A percentile compares a stretch with the other conserved stretches of the same genome.
These are phyloP conservation scores for Orycteropus afer DNA, from an alignment of 2,113 vertebrate genomes.

Conservation along the genomic window DNA sequence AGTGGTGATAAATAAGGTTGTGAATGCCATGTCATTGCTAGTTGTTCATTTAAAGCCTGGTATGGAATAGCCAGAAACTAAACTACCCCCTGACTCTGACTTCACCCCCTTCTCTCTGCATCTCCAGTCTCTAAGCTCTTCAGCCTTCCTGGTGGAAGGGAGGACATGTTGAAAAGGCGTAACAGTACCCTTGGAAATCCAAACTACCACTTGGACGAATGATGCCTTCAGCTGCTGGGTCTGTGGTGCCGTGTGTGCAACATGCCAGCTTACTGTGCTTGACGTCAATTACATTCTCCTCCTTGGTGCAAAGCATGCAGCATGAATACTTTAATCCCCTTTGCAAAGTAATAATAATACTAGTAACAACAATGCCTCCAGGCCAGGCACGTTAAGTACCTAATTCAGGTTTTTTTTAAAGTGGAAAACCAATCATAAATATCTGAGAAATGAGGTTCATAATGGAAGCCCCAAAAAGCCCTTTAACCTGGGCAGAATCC, in stretches of 20 bases:
- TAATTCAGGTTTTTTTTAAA: slow-evolving; percentile 56
- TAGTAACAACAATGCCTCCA: not conserved
- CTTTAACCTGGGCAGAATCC: slow-evolving; percentile 75
- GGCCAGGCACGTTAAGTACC: slow-evolving; percentile 36
- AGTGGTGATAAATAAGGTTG: not conserved
- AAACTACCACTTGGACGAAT: not conserved
- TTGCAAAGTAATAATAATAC: slow-evolving; percentile 31
- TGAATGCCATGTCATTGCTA: fast-evolving
- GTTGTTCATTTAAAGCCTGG: not conserved
- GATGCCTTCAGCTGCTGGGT: not conserved
- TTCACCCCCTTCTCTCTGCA: not conserved
- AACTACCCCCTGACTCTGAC: not conserved
- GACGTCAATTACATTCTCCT: not conserved
- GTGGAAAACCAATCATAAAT: slow-evolving; percentile 66
- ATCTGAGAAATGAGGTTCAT: slow-evolving; percentile 73
- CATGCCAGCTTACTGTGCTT: not conserved
- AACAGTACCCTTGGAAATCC: not conserved
- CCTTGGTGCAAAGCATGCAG: not conserved
- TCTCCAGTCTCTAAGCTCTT: not conserved
- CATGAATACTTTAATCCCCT: slow-evolving; percentile 23
- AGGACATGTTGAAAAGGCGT: not conserved
- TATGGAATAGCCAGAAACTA: not conserved
- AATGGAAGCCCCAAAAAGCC: slow-evolving; percentile 64
- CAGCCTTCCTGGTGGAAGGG: not conserved
- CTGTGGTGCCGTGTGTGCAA: not conserved